Percentiles rank a stretch among this genome's conserved stretches.
Conservation (phyloP, 23 tunicate species). For the Ascidia mentula region DNA sequence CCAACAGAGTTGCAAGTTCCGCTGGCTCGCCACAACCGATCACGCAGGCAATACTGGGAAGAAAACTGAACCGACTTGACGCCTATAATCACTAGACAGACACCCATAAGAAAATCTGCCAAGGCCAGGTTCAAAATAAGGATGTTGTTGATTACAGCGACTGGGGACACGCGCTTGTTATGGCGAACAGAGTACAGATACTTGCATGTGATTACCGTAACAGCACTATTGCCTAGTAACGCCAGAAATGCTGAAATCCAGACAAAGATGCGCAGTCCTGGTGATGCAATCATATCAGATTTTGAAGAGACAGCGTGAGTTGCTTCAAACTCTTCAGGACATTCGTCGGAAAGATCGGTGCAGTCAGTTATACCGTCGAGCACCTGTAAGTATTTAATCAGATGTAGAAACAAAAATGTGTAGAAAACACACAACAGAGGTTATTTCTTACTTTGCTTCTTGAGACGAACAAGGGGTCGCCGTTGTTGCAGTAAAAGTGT, state of each 20-base stretch:
- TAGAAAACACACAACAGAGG: not conserved
- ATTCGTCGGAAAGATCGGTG: slow-evolving; percentile 41
- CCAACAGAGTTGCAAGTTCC: slow-evolving; percentile 23
- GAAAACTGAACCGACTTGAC: slow-evolving; percentile 16
- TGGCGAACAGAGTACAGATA: slow-evolving; percentile 9
- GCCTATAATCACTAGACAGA: slow-evolving; percentile 40
- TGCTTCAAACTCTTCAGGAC: slow-evolving; percentile 3
- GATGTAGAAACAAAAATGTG: not conserved
- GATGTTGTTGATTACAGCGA: slow-evolving; percentile 20
- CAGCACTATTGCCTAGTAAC: not conserved
- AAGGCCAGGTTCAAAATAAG: slow-evolving; percentile 47
- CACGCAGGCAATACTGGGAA: slow-evolving; percentile 33
- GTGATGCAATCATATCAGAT: slow-evolving; percentile 8
- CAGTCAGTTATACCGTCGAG: slow-evolving; percentile 40
- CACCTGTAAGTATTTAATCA: slow-evolving; percentile 5
- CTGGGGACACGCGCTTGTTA: not conserved
- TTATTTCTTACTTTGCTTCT: not conserved
- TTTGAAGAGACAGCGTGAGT: slow-evolving; percentile 29
- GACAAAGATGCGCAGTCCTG: slow-evolving; percentile 1
- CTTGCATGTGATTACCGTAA: not conserved
- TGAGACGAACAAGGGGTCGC: not conserved
- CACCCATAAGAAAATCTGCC: slow-evolving; percentile 60
- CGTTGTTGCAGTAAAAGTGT: slow-evolving; percentile 10
- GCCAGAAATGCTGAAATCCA: slow-evolving; percentile 11
- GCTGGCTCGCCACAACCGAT: slow-evolving; percentile 34